Percentiles rank a stretch among this genome's conserved stretches.
Evolutionary conservation across 2,888 invertebrate species (phyloP).

Genomic region (Volucella inflata): DNA sequence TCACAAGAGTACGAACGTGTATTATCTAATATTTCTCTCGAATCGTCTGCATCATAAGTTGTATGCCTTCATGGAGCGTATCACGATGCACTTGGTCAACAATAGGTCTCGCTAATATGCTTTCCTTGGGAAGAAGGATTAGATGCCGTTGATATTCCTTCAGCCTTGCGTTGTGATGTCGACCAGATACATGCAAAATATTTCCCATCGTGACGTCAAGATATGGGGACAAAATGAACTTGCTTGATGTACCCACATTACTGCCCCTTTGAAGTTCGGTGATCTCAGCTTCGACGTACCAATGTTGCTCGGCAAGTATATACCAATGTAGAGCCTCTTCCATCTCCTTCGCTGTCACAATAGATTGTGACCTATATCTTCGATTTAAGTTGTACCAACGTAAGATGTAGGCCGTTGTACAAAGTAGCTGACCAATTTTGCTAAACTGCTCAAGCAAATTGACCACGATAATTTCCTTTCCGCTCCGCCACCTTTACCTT

Average conservation of each 20-base stretch:
- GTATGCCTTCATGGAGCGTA: no score
- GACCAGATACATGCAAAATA: slow-evolving; percentile 18
- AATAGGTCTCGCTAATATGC: slow-evolving; percentile 9
- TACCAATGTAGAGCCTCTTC: slow-evolving; percentile 26
- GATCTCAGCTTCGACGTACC: slow-evolving; percentile 5
- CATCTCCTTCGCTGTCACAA: slow-evolving; percentile 5
- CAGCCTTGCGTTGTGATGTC: slow-evolving; percentile 21
- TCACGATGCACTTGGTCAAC: no score
- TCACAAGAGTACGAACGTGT: no score
- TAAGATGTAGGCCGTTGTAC: slow-evolving; percentile 3
- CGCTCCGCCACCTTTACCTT: slow-evolving; percentile 22
- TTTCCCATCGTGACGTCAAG: neutral
- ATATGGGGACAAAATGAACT: slow-evolving; percentile 20
- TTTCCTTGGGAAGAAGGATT: slow-evolving; percentile 19
- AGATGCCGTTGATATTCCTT: slow-evolving; percentile 15
- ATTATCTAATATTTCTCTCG: no score
- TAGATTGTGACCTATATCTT: neutral
- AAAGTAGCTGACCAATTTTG: slow-evolving; percentile 1
- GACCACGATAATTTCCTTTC: neutral
- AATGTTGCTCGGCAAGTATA: no score
- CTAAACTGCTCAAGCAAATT: slow-evolving; percentile 8
- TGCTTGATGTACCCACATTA: slow-evolving; percentile 20
- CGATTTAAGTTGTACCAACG: no score
- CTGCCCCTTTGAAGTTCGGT: slow-evolving; percentile 13
- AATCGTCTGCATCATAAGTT: no score